Base-by-base conservation (phyloP, 2,797 vertebrate genomes). In the Malurus leucopterus region DNA sequence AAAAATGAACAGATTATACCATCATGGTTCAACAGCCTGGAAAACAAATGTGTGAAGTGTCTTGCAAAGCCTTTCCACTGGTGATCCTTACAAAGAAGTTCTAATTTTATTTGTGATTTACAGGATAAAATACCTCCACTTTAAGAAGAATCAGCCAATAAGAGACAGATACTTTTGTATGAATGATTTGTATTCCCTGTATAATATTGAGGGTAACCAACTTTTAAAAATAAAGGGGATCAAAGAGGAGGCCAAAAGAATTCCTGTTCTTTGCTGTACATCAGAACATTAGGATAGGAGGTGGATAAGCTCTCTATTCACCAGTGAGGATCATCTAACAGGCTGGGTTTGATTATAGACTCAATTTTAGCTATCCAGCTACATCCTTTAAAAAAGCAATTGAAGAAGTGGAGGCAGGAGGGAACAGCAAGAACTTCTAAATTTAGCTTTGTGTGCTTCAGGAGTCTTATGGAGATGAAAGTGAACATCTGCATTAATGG, bases 341-440 rank as follows among this genome's bases (percentile, higher is more conserved):
- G 78, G 40, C 32, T 94, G 67, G 34, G 32, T 80, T 88, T 93
- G 92, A 94, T 94, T 88, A 84, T 59, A 90, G 82, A 92, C 63
- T 91, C 89, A 77, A 92, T 94, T 84, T 89, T 38, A 29, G 67
- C 61, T 61, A 61, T 58, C 77, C 86, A 88, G 92, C 70, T 63
- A 46, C 67, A 94, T 62, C 53, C 91, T 95, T 96, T 94, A 47
- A 84, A 92, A 95, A 86, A 74, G 81, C 91, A 93, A 82, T 58
- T 86, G 89, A 94, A 95, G 63, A 61, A 43, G 32, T 24, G 32
- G 63, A 54, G 40, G 70, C 20, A 75, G 58, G 16, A 89, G n/a
- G 12, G 77, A 90, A 63, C 26, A 19, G 63, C 29, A 54, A 72
- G 26, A 55, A 69, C 47, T 63, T 92, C 83, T 94, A 89, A 91